Evolutionary conservation across 1,140 invertebrate species (phyloP).

Genomic region (Aphaenogaster floridana): DNA sequence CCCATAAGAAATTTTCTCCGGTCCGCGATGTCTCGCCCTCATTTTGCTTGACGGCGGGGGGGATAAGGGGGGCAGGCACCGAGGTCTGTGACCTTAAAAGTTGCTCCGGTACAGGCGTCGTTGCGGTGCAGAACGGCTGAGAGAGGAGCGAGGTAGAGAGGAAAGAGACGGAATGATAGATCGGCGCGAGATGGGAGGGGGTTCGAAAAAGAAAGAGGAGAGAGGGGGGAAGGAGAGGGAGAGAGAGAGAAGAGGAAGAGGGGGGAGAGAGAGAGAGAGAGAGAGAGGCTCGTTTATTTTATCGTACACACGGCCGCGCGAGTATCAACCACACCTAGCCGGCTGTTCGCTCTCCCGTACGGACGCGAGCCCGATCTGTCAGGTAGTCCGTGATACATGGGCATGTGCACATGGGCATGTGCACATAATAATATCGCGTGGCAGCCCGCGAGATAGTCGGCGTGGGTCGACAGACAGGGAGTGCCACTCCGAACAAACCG

Average conservation of each 20-base stretch:
- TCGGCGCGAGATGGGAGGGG: conserved; percentile 32
- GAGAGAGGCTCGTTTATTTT: conserved; percentile 79
- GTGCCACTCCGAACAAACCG: conserved; percentile 80
- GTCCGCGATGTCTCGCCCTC: conserved; percentile 73
- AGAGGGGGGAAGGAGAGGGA: background rate
- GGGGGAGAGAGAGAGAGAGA: conserved; percentile 4
- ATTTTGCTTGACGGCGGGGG: conserved; percentile 62
- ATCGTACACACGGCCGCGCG: conserved; percentile 71
- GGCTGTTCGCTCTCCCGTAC: conserved; percentile 51
- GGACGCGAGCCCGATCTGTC: conserved; percentile 83
- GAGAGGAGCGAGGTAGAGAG: background rate
- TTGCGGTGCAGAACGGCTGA: conserved; percentile 47
- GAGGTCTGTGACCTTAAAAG: conserved; percentile 77
- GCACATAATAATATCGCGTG: conserved; percentile 81
- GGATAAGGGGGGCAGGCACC: conserved; percentile 15
- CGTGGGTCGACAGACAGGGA: conserved; percentile 85
- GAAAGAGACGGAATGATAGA: conserved; percentile 55
- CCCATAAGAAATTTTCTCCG: conserved; percentile 59
- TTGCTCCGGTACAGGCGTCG: conserved; percentile 66
- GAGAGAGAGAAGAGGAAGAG: background rate
- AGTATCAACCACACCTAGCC: conserved; percentile 80
- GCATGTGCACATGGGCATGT: conserved; percentile 77
- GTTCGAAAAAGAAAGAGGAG: conserved; percentile 10
- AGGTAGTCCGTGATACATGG: conserved; percentile 84
- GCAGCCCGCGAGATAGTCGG: conserved; percentile 79